phyloP scores from a whole-genome alignment of 2,888 invertebrate species.

The Tetramorium bicarinatum region DNA sequence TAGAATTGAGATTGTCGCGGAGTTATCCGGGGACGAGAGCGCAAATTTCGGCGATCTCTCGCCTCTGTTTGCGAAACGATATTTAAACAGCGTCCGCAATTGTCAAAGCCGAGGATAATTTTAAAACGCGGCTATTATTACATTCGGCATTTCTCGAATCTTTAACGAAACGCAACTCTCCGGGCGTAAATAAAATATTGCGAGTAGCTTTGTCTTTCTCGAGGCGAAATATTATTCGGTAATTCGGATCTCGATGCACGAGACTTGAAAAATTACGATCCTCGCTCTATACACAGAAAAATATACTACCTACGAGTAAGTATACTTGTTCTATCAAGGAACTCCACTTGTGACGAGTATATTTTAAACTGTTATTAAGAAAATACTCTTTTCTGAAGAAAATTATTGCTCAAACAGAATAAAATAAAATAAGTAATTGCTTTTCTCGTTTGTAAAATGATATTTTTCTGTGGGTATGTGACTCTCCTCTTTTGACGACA shows the following conservation, averaged over 20 bases:
- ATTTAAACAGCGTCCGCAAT: not conserved
- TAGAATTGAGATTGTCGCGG: slow-evolving; percentile 7
- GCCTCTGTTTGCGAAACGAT: not conserved
- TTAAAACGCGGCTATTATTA: not conserved
- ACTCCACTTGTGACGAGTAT: too few species aligned
- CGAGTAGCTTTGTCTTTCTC: not conserved
- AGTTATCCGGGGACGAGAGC: not conserved
- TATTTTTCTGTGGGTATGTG: not conserved
- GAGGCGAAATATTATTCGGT: not conserved
- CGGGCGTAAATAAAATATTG: not conserved
- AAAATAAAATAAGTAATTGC: too few species aligned
- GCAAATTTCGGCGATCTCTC: not conserved
- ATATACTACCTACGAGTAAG: too few species aligned
- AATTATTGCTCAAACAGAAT: too few species aligned
- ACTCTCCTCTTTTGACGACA: not conserved
- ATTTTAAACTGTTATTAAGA: too few species aligned
- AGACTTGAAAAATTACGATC: not conserved
- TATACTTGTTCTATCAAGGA: too few species aligned
- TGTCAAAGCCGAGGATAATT: not conserved
- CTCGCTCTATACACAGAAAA: not conserved
- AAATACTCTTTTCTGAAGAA: too few species aligned
- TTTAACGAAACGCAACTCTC: not conserved
- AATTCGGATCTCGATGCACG: not conserved
- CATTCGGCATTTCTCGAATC: not conserved
- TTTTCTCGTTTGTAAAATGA: too few species aligned